Percentiles rank a stretch among this genome's conserved stretches.
These are phyloP conservation scores for Strix uralensis DNA, from an alignment of 2,113 vertebrate species.

Conservation along the genomic window DNA sequence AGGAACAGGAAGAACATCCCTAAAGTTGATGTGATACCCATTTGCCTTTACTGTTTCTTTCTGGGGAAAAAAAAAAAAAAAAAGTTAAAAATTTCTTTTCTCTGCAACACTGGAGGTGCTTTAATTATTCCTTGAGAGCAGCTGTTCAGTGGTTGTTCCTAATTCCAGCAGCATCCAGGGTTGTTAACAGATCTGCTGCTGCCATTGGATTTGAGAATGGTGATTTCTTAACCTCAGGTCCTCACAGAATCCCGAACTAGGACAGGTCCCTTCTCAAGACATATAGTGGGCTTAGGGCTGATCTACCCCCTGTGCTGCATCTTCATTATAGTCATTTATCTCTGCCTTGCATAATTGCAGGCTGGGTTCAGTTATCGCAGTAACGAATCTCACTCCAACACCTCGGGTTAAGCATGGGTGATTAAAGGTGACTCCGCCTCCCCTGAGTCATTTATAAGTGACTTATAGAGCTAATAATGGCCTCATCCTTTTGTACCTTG, in stretches of 20 bases:
- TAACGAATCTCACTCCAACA: neutral
- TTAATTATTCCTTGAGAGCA: neutral
- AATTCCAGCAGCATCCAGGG: neutral
- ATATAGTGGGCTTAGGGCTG: neutral
- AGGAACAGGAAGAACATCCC: neutral
- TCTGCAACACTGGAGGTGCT: neutral
- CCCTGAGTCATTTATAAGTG: neutral
- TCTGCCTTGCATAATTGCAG: neutral
- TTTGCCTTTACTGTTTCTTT: neutral
- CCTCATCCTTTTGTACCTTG: conserved; percentile 33
- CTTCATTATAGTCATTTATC: neutral
- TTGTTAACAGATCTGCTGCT: neutral
- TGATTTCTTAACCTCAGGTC: neutral
- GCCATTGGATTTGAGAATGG: neutral
- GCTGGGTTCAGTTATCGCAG: neutral
- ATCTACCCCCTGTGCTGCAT: neutral
- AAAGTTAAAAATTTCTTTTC: neutral
- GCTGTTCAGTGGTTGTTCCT: neutral
- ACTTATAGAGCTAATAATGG: conserved; percentile 47
- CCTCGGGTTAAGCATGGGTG: neutral
- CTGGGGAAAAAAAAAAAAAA: no score
- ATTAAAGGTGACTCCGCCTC: neutral
- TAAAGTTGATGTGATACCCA: neutral
- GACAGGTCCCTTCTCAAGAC: neutral
- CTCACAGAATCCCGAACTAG: neutral